Evolutionary conservation across 2,888 invertebrate species (phyloP).

Genomic region (Drosophila prolongata): DNA sequence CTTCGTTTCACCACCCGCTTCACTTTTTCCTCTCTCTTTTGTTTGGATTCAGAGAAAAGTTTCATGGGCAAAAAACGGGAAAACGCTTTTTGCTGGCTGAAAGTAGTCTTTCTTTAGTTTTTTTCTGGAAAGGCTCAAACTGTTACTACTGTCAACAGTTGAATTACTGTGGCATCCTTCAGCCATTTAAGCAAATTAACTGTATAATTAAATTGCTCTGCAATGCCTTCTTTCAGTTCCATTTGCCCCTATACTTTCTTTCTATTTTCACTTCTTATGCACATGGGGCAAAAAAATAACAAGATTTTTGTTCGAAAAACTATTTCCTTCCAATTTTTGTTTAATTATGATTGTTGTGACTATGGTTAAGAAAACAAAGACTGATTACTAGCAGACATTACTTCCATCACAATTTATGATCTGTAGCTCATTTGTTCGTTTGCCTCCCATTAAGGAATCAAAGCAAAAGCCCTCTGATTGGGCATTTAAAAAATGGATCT

Average conservation of each 20-base stretch:
- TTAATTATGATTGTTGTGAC: neutral
- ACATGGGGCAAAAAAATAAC: too few relatives aligned
- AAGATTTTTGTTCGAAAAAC: too few relatives aligned
- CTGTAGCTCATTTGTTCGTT: conserved; percentile 51
- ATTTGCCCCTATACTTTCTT: neutral
- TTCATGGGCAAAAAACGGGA: conserved; percentile 46
- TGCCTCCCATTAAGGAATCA: conserved; percentile 33
- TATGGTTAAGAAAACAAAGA: neutral
- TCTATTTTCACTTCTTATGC: too few relatives aligned
- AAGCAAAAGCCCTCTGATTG: conserved; percentile 49
- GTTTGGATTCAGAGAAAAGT: conserved; percentile 43
- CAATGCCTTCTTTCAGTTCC: conserved; percentile 6
- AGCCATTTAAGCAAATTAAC: conserved; percentile 67
- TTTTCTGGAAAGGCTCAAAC: neutral
- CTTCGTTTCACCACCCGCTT: conserved; percentile 11
- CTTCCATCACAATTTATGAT: conserved; percentile 32
- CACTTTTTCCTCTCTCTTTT: conserved; percentile 8
- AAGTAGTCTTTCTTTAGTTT: conserved; percentile 1
- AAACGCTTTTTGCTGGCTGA: neutral
- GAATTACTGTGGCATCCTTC: conserved; percentile 36
- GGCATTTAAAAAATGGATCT: conserved; percentile 28
- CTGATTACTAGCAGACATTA: neutral
- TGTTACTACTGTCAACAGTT: conserved; percentile 40
- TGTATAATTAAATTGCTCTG: conserved; percentile 37
- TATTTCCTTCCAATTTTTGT: too few relatives aligned